Percentiles rank a stretch among this genome's conserved stretches.
phyloP scores from a whole-genome alignment of 2,888 invertebrate genomes.

The Napeogenes sylphis region DNA sequence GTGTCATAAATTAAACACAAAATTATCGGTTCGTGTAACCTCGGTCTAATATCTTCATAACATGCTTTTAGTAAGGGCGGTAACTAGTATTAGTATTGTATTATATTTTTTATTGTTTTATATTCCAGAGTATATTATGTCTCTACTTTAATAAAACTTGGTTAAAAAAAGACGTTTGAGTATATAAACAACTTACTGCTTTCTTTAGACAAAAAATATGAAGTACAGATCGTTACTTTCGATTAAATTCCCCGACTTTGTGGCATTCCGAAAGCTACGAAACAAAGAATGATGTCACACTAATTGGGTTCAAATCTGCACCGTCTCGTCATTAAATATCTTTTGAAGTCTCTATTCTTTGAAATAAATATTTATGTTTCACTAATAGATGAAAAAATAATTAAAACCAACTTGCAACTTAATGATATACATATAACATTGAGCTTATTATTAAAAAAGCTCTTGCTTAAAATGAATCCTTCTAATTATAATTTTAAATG shows the following conservation, averaged over 20 bases:
- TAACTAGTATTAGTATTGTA: not conserved
- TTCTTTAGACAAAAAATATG: constrained; percentile 36
- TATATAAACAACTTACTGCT: constrained; percentile 27
- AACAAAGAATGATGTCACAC: constrained; percentile 34
- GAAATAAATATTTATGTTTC: constrained; percentile 9
- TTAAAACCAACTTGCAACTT: constrained; percentile 6
- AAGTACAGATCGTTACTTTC: constrained; percentile 50
- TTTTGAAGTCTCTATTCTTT: constrained; percentile 21
- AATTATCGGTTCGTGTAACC: constrained; percentile 4
- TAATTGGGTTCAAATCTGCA: constrained; percentile 38
- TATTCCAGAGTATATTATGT: not conserved
- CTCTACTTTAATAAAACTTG: constrained; percentile 16
- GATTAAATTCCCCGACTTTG: constrained; percentile 35
- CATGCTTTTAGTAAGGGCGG: not conserved
- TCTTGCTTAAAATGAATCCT: constrained; percentile 5
- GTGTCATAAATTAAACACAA: not conserved
- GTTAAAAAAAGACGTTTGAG: constrained; percentile 20
- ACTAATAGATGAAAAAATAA: constrained; percentile 10
- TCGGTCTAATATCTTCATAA: not conserved
- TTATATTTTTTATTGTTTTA: not conserved
- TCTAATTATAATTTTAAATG: constrained; percentile 8
- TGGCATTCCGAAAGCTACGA: constrained; percentile 29
- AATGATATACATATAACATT: too few relatives aligned
- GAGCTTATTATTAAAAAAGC: not conserved
- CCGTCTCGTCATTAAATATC: constrained; percentile 28